phyloP scores from a whole-genome alignment of 2,888 invertebrate genomes.

The Rugalucina vietnamica region DNA sequence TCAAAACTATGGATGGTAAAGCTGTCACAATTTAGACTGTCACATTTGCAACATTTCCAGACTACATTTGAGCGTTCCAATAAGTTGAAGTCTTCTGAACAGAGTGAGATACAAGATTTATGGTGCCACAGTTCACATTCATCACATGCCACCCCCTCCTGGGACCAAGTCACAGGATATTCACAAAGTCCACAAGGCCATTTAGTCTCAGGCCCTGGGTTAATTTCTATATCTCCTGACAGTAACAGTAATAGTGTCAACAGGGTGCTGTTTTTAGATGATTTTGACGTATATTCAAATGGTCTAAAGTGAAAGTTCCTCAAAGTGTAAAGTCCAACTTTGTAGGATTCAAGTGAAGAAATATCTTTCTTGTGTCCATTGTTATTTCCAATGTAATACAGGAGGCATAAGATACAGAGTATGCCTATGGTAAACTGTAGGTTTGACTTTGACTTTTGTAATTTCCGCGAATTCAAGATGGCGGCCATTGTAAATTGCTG shows the following conservation, averaged over 20 bases:
- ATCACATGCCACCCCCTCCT: background rate
- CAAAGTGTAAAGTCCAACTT: background rate
- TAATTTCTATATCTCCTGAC: background rate
- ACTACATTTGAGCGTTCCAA: background rate
- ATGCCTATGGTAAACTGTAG: background rate
- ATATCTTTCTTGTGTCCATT: background rate
- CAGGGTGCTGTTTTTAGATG: background rate
- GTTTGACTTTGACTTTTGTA: background rate
- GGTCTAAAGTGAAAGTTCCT: background rate
- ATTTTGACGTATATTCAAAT: background rate
- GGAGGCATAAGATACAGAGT: background rate
- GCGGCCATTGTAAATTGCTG: background rate
- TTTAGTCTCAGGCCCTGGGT: background rate
- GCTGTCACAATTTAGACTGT: no score
- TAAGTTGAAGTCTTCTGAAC: background rate
- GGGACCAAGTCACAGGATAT: constrained; percentile 1
- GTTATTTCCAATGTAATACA: background rate
- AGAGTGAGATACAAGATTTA: background rate
- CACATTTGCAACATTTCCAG: constrained; percentile 14
- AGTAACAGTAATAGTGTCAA: background rate
- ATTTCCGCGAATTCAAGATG: background rate
- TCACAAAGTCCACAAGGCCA: background rate
- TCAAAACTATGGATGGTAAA: no score
- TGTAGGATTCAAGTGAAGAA: background rate
- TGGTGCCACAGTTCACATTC: constrained; percentile 7